Conservation (phyloP, 2,888 invertebrate genomes). For the Linyphia triangularis region DNA sequence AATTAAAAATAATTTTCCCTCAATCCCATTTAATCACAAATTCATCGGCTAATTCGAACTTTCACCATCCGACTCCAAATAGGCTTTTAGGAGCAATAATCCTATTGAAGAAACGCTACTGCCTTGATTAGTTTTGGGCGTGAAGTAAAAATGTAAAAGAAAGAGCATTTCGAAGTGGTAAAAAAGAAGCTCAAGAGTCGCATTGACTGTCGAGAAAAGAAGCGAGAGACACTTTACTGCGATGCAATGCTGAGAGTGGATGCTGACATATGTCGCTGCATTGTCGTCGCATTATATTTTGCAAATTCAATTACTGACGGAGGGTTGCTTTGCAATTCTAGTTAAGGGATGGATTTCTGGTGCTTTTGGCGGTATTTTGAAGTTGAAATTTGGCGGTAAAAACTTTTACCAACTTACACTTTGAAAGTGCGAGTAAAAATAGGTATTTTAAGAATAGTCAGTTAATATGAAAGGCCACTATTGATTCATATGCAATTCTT, state of each 20-base stretch:
- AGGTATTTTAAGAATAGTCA: too few relatives aligned
- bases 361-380: slow-evolving; percentile 1
- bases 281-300: slow-evolving; percentile 70
- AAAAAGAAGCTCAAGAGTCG: slow-evolving; percentile 42
- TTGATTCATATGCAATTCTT: too few relatives aligned
- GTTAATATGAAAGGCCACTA: too few relatives aligned
- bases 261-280: slow-evolving; percentile 70
- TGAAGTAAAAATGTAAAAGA: slow-evolving; percentile 29
- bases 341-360: not conserved
- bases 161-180: slow-evolving; percentile 2
- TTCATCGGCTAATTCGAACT: slow-evolving; percentile 49
- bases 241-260: slow-evolving; percentile 21
- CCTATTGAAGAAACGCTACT: slow-evolving; percentile 38
- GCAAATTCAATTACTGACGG: slow-evolving; percentile 66
- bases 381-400: not conserved
- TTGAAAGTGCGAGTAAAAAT: too few relatives aligned
- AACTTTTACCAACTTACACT: too few relatives aligned
- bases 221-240: slow-evolving; percentile 20
- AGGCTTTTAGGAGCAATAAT: slow-evolving; percentile 66
- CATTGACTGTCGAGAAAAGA: slow-evolving; percentile 37
- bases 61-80: slow-evolving; percentile 3
- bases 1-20: slow-evolving; percentile 52
- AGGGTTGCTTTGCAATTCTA: slow-evolving; percentile 29
- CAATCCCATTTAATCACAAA: slow-evolving; percentile 57
- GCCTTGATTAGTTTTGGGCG: slow-evolving; percentile 55